Percentiles rank a stretch among this genome's conserved stretches.
phyloP scores from a whole-genome alignment of 2,113 vertebrate species.

The Anser cygnoides region DNA sequence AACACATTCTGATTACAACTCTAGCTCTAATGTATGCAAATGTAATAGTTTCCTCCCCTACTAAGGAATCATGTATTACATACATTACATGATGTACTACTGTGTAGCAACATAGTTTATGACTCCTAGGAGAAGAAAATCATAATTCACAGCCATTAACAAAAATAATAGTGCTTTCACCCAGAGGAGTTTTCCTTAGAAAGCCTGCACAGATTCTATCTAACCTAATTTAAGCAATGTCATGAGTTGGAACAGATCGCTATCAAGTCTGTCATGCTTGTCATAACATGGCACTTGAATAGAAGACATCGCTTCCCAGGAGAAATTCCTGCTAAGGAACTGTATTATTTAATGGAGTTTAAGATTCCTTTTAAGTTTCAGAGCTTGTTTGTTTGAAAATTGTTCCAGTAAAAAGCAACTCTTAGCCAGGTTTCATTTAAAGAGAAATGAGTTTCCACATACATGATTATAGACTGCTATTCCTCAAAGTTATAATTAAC shows the following conservation, averaged over 20 bases:
- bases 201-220: constrained; percentile 57
- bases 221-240: constrained; percentile 79
- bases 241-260: constrained; percentile 79
- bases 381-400: constrained; percentile 68
- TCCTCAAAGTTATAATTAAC: constrained; percentile 44
- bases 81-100: constrained; percentile 54
- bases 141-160: constrained; percentile 71
- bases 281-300: constrained; percentile 80
- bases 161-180: constrained; percentile 75
- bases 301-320: constrained; percentile 75
- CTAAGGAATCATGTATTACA: constrained; percentile 43
- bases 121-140: constrained; percentile 67
- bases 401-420: constrained; percentile 25
- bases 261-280: constrained; percentile 80
- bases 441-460: constrained; percentile 13
- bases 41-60: constrained; percentile 34
- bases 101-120: constrained; percentile 52
- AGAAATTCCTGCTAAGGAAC: constrained; percentile 72
- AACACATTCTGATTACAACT: constrained; percentile 26
- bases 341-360: constrained; percentile 76
- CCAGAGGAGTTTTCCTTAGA: constrained; percentile 59
- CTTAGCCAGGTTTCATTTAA: constrained; percentile 43
- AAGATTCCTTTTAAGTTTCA: constrained; percentile 69
- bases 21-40: constrained; percentile 43
- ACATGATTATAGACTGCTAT: neutral